Evolutionary conservation across 53 echinoderm and acorn worm species (phyloP).

Genomic region (Antedon mediterranea): DNA sequence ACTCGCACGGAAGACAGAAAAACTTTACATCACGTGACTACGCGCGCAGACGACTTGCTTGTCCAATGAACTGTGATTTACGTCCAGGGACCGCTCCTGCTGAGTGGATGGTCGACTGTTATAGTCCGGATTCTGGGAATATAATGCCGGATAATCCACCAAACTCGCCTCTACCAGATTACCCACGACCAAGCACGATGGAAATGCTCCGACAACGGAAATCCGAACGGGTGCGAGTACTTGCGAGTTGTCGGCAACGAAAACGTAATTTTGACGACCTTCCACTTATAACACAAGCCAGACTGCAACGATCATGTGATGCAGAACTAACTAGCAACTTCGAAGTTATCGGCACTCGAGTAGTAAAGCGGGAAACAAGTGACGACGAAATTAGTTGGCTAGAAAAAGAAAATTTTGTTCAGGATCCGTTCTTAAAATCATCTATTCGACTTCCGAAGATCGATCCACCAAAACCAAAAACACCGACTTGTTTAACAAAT

Average conservation of each 20-base stretch:
- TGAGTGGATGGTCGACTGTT: not conserved
- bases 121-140: not conserved
- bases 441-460: not conserved
- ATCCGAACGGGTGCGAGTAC: not conserved
- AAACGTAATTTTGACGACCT: not conserved
- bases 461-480: not conserved
- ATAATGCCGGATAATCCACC: conserved; percentile 36
- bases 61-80: not conserved
- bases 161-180: conserved; percentile 29
- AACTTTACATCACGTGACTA: not conserved
- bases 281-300: not conserved
- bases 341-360: not conserved
- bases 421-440: not conserved
- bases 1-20: not conserved
- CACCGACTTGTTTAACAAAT: not conserved
- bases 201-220: not conserved
- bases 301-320: not conserved
- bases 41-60: not conserved
- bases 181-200: not conserved
- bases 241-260: not conserved
- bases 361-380: not conserved
- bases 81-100: not conserved
- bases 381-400: not conserved
- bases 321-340: not conserved
- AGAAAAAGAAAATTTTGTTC: not conserved